Evolutionary conservation across 2,113 vertebrate species (phyloP).

Genomic region (Oncorhynchus tshawytscha): DNA sequence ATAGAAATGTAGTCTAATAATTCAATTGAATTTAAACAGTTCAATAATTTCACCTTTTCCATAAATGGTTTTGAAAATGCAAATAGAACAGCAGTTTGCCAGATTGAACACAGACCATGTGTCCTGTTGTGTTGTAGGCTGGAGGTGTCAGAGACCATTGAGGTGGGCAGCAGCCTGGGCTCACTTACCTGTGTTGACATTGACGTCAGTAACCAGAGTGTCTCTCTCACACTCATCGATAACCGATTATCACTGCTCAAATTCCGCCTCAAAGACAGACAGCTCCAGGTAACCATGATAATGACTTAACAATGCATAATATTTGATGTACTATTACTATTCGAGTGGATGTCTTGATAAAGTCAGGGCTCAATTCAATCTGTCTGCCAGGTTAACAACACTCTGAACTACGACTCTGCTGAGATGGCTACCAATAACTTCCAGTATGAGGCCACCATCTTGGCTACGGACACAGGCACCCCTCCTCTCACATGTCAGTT

Average conservation of each 20-base stretch:
- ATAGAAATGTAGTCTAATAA: not conserved
- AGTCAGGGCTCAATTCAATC: too few species aligned
- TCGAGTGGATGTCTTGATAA: too few species aligned
- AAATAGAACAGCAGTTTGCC: not conserved
- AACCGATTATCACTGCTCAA: conserved; percentile 16
- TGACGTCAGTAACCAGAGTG: conserved; percentile 23
- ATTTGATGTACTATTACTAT: not conserved
- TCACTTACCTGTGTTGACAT: conserved; percentile 14
- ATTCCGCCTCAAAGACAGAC: conserved; percentile 16
- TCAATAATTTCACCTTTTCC: not conserved
- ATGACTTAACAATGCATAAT: not conserved
- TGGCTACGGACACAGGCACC: conserved; percentile 20
- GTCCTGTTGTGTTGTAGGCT: conserved; percentile 13
- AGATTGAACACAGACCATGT: not conserved
- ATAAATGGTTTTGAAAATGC: not conserved
- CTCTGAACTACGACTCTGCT: conserved; percentile 32
- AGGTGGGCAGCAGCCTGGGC: conserved; percentile 11
- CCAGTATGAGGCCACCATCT: conserved; percentile 30
- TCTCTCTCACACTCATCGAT: conserved; percentile 8
- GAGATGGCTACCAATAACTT: conserved; percentile 13
- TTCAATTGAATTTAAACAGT: not conserved
- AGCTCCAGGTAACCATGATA: conserved; percentile 24
- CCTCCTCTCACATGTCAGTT: conserved; percentile 26
- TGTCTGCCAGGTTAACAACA: conserved; percentile 28
- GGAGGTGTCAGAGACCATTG: conserved; percentile 26